A percentile compares a stretch with the other conserved stretches of the same genome.
Conservation (phyloP, 1,140 invertebrate genomes). For the Zeugodacus cucurbitae region DNA sequence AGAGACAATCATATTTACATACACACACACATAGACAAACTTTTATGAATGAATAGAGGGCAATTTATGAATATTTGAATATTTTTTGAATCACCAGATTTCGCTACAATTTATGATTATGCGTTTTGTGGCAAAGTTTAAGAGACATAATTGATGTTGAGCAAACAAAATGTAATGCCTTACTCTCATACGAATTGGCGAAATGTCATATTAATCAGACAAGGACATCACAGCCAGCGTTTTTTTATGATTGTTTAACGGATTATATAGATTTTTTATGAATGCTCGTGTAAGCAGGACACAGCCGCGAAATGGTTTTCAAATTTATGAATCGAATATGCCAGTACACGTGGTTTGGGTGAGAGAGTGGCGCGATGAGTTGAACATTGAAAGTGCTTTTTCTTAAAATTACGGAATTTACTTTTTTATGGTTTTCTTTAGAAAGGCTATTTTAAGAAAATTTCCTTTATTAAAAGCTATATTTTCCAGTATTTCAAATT, state of each 20-base stretch:
- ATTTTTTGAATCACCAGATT: constrained; percentile 6
- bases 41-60: neutral
- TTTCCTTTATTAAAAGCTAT: too few relatives aligned
- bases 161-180: neutral
- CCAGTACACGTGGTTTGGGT: too few relatives aligned
- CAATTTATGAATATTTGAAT: neutral
- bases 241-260: neutral
- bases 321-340: too few relatives aligned
- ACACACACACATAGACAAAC: neutral
- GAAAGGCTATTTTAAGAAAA: too few relatives aligned
- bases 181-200: neutral
- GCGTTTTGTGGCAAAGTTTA: neutral
- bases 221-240: neutral
- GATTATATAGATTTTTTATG: neutral
- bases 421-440: too few relatives aligned
- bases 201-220: neutral
- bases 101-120: neutral
- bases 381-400: too few relatives aligned
- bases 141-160: neutral
- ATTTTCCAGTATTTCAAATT: too few relatives aligned
- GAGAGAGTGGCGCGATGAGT: too few relatives aligned
- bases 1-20: neutral
- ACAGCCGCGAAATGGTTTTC: too few relatives aligned
- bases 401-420: too few relatives aligned
- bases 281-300: neutral